Percentiles rank a stretch among this genome's conserved stretches.
These are phyloP conservation scores for Lepidocolaptes lacrymiger DNA, from an alignment of 2,797 vertebrate genomes.

Conservation along the genomic window DNA sequence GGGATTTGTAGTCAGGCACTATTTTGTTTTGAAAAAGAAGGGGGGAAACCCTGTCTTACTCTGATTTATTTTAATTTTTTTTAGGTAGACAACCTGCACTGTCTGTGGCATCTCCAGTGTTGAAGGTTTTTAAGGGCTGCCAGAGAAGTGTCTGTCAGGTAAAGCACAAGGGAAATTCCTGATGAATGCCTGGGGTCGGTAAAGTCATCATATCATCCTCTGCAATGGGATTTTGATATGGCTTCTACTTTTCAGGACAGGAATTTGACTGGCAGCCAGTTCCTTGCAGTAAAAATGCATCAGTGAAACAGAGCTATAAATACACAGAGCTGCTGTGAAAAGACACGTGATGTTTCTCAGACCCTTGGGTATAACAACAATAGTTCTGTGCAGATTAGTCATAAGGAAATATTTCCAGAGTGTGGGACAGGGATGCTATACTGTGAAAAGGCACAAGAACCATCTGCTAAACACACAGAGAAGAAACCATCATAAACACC, in stretches of 20 bases:
- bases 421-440: neutral
- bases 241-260: neutral
- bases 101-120: constrained; percentile 4
- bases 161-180: neutral
- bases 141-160: constrained; percentile 35
- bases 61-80: neutral
- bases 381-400: neutral
- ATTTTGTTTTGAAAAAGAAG: rapidly evolving
- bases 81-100: neutral
- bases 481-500: neutral
- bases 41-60: rapidly evolving
- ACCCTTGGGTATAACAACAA: neutral
- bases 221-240: neutral
- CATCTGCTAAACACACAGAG: neutral
- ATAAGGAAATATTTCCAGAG: neutral
- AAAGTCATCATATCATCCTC: neutral
- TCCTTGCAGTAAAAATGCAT: neutral
- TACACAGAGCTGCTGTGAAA: neutral
- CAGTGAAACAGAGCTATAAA: neutral
- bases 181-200: neutral
- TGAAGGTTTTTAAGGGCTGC: neutral
- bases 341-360: neutral
- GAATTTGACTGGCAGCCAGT: neutral
- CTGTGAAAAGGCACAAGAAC: neutral
- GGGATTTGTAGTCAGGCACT: neutral